Conservation (phyloP, 2,113 vertebrate species). For the Anolis carolinensis region DNA sequence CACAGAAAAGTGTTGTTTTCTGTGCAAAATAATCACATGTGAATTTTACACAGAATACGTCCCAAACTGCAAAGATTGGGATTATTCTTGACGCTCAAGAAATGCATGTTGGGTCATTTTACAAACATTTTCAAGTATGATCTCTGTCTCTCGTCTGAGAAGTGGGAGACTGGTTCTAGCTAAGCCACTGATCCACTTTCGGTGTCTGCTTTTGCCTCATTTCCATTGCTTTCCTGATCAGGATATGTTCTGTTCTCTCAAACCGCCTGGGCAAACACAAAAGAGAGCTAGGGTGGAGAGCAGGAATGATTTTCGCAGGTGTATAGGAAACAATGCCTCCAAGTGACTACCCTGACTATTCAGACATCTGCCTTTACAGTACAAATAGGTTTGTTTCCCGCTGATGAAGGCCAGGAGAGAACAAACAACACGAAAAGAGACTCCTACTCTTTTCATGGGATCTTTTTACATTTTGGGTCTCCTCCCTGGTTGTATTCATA, state of each 20-base stretch:
- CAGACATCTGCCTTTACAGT: slow-evolving; percentile 25
- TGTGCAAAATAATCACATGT: too few species aligned
- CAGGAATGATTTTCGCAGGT: slow-evolving; percentile 34
- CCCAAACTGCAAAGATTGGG: too few species aligned
- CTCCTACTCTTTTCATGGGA: background rate
- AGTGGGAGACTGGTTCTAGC: too few species aligned
- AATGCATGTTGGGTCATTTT: background rate
- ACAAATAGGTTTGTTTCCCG: slow-evolving; percentile 15
- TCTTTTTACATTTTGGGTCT: background rate
- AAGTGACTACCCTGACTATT: slow-evolving; percentile 15
- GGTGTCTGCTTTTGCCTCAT: background rate
- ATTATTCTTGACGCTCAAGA: too few species aligned
- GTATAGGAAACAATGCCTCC: slow-evolving; percentile 29
- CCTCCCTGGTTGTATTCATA: background rate
- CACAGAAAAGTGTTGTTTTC: too few species aligned
- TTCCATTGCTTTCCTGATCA: too few species aligned
- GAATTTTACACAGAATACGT: too few species aligned
- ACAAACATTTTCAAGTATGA: background rate
- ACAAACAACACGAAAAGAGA: background rate
- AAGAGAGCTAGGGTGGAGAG: slow-evolving; percentile 4
- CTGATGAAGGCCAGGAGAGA: background rate
- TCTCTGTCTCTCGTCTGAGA: background rate
- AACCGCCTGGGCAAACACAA: slow-evolving; percentile 3
- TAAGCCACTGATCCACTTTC: background rate
- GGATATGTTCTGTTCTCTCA: background rate